Conservation (phyloP, 23 tunicate species). For the Corella eumyota region DNA sequence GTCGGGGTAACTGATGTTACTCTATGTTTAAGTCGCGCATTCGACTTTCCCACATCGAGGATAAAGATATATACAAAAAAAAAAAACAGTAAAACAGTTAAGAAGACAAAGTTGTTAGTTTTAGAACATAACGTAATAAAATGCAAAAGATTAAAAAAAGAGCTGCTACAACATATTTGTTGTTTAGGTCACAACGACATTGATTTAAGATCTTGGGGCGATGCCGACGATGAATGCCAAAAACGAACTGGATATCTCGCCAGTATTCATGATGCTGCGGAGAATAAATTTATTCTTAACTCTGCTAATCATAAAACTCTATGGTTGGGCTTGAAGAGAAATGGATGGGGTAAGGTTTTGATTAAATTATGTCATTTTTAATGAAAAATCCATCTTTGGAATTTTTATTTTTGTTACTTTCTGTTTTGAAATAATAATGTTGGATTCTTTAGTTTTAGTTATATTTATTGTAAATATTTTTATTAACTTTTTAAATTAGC, state of each 20-base stretch:
- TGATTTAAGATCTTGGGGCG: conserved; percentile 51
- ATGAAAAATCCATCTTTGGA: background rate
- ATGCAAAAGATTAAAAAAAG: no score
- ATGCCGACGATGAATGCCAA: conserved; percentile 56
- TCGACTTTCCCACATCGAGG: no score
- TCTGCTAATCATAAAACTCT: conserved; percentile 45
- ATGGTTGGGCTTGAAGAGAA: conserved; percentile 64
- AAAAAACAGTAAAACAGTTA: no score
- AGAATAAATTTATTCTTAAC: conserved; percentile 61
- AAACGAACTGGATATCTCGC: conserved; percentile 40
- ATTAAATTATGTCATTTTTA: background rate
- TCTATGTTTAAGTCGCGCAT: no score
- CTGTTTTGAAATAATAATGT: background rate
- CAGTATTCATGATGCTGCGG: conserved; percentile 50
- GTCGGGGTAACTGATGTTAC: no score
- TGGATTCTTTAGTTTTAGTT: background rate
- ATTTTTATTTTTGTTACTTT: background rate
- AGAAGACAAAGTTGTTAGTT: no score
- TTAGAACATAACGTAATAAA: no score
- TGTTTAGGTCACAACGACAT: conserved; percentile 18
- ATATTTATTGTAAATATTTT: no score
- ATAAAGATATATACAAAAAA: no score
- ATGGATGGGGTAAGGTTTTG: conserved; percentile 66
- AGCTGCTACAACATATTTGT: no score
- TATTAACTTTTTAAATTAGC: no score